Base-by-base conservation (phyloP, 2,888 invertebrate genomes). In the Polyploca ridens region DNA sequence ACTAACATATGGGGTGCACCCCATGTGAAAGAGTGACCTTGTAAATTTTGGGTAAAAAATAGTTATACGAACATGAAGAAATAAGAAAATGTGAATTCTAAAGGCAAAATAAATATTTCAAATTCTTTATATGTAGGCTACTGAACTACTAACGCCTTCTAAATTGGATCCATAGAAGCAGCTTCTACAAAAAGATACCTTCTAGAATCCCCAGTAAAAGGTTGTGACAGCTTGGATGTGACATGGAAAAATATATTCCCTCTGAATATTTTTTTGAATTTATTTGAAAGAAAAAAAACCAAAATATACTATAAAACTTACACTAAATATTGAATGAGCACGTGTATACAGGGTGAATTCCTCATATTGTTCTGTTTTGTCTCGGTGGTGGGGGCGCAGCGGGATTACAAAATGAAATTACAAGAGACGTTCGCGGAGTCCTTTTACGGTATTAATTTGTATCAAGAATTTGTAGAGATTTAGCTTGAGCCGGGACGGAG, bases 391-490 rank as follows among this genome's bases (percentile, higher is more conserved):
- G 77, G 82, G 84, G 82, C 75, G 82, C 80, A 78, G 76, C 81
- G 81, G 85, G 84, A 85, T 87, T 84, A 83, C 85, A 78, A 87
- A 91, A 91, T 88, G 89, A 90, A 93, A 93, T 93, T 90, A 90
- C 89, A 86, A 89, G 88, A 90, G 88, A 84, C 83, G 81, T 80
- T 88, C 84, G 84, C 81, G 79, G 77, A 87, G 86, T 88, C 85
- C 82, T 91, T 87, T 83, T 86, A 80, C 86, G 86, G 87, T 88
- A 92, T 93, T 94, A 91, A 94, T 93, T 94, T 93, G 93, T 93
- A 92, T 92, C 91, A 93, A 93, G 94, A 93, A 93, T 93, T 94
- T 91, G 93, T 91, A 91, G 91, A 93, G 93, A 93, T 93, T 94
- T 92, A 90, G 92, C 91, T 86, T 87, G 88, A 90, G 90, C 90